Evolutionary conservation across 2,888 invertebrate genomes (phyloP).

Genomic region (Troides aeacus): DNA sequence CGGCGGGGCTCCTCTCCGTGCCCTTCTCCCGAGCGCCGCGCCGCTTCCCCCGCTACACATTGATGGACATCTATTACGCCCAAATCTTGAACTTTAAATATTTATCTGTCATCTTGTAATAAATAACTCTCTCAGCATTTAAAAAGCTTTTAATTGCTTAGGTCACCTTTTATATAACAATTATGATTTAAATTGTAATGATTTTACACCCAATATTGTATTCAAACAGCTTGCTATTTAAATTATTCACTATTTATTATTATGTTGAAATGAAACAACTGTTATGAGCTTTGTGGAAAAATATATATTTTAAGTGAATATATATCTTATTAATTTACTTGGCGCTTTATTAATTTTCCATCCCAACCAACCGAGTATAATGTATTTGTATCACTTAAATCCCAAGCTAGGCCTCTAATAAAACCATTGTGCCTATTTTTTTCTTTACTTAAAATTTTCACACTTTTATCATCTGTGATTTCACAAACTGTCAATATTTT

Average conservation of each 20-base stretch:
- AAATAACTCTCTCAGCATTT: conserved; percentile 54
- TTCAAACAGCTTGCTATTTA: neutral
- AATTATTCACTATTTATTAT: neutral
- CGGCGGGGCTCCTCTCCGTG: conserved; percentile 85
- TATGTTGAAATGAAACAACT: conserved; percentile 13
- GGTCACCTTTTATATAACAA: neutral
- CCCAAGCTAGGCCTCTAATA: conserved; percentile 79
- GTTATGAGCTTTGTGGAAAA: conserved; percentile 27
- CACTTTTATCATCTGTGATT: conserved; percentile 42
- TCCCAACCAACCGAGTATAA: conserved; percentile 82
- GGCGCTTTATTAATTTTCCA: conserved; percentile 65
- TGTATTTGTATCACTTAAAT: conserved; percentile 48
- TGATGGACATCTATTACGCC: conserved; percentile 37
- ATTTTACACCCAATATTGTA: neutral
- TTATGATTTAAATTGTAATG: too few relatives aligned
- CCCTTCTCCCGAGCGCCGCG: conserved; percentile 84
- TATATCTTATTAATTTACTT: conserved; percentile 36
- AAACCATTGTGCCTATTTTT: conserved; percentile 65
- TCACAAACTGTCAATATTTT: conserved; percentile 65
- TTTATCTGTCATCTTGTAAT: conserved; percentile 30
- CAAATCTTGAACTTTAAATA: conserved; percentile 1
- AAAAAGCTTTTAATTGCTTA: conserved; percentile 10
- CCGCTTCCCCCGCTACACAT: conserved; percentile 56
- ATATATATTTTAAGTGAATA: conserved; percentile 14
- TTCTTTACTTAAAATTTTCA: conserved; percentile 55